Evolutionary conservation across 2,888 invertebrate genomes (phyloP).

Genomic region (Diarsia mendica): DNA sequence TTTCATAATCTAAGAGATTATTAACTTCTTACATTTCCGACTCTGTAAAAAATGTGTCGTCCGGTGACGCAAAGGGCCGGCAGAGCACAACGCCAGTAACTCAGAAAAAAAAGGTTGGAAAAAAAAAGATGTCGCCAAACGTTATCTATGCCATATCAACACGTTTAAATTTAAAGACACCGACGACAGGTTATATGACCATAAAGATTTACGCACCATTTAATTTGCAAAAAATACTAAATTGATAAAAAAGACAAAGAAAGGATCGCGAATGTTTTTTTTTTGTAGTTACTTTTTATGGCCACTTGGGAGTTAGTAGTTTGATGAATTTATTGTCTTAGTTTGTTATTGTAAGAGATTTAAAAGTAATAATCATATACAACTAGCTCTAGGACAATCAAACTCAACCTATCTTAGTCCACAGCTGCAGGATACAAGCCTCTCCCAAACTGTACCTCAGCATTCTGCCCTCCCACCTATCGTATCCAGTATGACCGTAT

Average conservation of each 20-base stretch:
- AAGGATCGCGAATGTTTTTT: constrained; percentile 12
- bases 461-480: too few relatives aligned
- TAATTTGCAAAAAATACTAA: constrained; percentile 67
- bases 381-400: neutral
- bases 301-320: neutral
- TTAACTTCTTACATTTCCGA: constrained; percentile 43
- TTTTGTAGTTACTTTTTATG: constrained; percentile 24
- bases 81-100: neutral
- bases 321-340: constrained; percentile 25
- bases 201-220: constrained; percentile 80
- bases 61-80: constrained; percentile 29
- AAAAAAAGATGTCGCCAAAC: constrained; percentile 71
- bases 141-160: constrained; percentile 75
- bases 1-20: constrained; percentile 36
- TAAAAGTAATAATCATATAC: too few relatives aligned
- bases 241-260: constrained; percentile 57
- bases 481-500: too few relatives aligned
- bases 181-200: constrained; percentile 50
- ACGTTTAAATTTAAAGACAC: constrained; percentile 64
- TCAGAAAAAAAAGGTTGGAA: neutral
- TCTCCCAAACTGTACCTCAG: neutral
- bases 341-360: too few relatives aligned
- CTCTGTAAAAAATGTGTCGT: constrained; percentile 63
- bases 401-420: neutral
- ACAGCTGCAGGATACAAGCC: neutral